phyloP scores from a whole-genome alignment of 2,113 vertebrate genomes.

The Campylomormyrus numenius region DNA sequence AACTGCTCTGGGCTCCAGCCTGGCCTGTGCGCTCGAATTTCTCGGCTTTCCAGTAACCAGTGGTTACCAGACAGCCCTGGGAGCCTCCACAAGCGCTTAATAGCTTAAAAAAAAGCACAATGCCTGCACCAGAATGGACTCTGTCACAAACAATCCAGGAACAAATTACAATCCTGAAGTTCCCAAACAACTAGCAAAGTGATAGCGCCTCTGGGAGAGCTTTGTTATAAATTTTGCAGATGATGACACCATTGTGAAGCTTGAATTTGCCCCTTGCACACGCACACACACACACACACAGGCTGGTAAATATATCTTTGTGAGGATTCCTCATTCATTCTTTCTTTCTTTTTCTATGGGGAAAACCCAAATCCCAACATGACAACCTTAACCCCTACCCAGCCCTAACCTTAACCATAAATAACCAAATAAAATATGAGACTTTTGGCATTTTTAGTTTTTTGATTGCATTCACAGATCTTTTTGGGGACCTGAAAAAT shows the following conservation, averaged over 20 bases:
- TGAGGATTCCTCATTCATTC: too few species aligned
- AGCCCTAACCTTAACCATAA: too few species aligned
- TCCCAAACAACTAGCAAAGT: not conserved
- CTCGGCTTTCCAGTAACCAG: not conserved
- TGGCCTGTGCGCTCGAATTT: not conserved
- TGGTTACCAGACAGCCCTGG: not conserved
- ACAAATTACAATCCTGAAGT: not conserved
- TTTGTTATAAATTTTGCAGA: not conserved
- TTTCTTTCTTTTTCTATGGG: too few species aligned
- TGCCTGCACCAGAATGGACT: not conserved
- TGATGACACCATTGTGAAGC: not conserved
- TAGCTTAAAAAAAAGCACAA: not conserved
- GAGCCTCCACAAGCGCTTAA: not conserved
- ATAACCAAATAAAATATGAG: too few species aligned
- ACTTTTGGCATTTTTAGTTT: too few species aligned
- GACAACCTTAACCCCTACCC: too few species aligned
- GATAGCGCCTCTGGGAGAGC: not conserved
- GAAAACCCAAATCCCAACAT: too few species aligned
- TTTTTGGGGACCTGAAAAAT: too few species aligned
- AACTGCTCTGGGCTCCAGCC: not conserved
- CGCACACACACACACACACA: not conserved
- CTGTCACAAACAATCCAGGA: not conserved
- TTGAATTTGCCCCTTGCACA: not conserved
- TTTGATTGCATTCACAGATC: too few species aligned
- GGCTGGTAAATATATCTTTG: too few species aligned